Evolutionary conservation across 2,888 invertebrate genomes (phyloP), one percentile per base, ranked within the genome.

Genomic region (Acrobasis repandana): DNA sequence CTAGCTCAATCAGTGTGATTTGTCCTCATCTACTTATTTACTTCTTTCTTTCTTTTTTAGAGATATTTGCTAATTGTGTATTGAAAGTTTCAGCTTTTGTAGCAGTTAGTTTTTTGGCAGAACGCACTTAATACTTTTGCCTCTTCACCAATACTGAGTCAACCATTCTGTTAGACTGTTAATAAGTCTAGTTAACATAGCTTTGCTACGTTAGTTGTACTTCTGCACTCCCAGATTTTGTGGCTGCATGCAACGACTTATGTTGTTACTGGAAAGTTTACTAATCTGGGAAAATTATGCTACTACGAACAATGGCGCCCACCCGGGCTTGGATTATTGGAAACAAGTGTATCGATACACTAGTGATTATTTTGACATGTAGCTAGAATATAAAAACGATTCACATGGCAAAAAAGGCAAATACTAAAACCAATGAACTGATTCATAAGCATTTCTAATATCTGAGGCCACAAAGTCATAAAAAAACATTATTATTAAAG

Each of bases 181-280:
- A 28, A 28, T 28, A 28, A n/a, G 6, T 28, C 6, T 6, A 5
- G 28, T 28, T 28, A 28, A 28, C 28, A 5, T 28, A 28, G 8
- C 28, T 20, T 20, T 28, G 28, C 10, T 38, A 38, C 10, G 8
- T 11, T 11, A n/a, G 43, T 14, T 43, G n/a, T 43, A 5, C 43
- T 43, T 62, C 33, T 52, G 20, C 54, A 58, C 54, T 46, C 60
- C 28, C 67, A 67, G 6, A 14, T 14, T 43, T 11, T 68, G 63
- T 66, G 72, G 72, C 75, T 73, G 74, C 75, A 78, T 78, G 69
- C 65, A 58, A 68, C 50, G 65, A 64, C 71, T 76, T 68, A 75
- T 70, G 73, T 71, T 67, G 65, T 62, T 73, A 73, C 77, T 80
- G 72, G 87, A 86, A 84, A 87, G 85, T 86, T 82, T 79, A 81